Base-by-base conservation (phyloP, 1,140 invertebrate species). In the Delia radicum region DNA sequence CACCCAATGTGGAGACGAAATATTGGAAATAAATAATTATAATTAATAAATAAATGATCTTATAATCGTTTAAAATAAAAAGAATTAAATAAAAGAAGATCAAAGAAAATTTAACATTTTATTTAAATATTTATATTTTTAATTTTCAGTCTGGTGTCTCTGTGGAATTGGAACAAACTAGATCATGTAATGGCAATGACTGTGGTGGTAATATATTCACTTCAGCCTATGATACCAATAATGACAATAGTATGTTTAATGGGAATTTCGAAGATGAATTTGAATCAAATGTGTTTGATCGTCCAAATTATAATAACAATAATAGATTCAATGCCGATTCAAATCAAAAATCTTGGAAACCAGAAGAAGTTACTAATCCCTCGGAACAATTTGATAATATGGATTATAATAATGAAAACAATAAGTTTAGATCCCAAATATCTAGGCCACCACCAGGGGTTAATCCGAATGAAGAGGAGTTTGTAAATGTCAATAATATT, bases 171-270 rank as follows among this genome's bases (percentile, higher is more conserved):
- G 79, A 83, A 67, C 81, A 85, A 65, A 77, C 74, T 0, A 48
- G 65, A 0, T 61, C 76, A 8, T 85, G 83, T 33, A 74, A 73
- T 12, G 83, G 80, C 0, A 69, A 76, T 0, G 78, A 82, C n/a
- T 85, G 83, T 26, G 83, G 81, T 2, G 83, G 81, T 4, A 78
- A n/a, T 37, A 69, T 69, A 24, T 33, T 24, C 29, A 69, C 10
- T 12, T 33, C 65, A 13, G 27, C 12, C 0, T 31, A 31, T 31
- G 29, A 28, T n/a, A 28, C 42, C 48, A 55, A 24, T 21, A 55
- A 18, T n/a, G 7, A 24, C 18, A 24, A 55, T 37, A 37, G 8
- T 18, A 21, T 55, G n/a, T 21, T 21, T 24, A 21, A 18, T 8
- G 4, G 4, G 21, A 21, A 55, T 21, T 55, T 21, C 21, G 48